phyloP scores from a whole-genome alignment of 2,888 invertebrate genomes.

The Holacanthella duospinosa region DNA sequence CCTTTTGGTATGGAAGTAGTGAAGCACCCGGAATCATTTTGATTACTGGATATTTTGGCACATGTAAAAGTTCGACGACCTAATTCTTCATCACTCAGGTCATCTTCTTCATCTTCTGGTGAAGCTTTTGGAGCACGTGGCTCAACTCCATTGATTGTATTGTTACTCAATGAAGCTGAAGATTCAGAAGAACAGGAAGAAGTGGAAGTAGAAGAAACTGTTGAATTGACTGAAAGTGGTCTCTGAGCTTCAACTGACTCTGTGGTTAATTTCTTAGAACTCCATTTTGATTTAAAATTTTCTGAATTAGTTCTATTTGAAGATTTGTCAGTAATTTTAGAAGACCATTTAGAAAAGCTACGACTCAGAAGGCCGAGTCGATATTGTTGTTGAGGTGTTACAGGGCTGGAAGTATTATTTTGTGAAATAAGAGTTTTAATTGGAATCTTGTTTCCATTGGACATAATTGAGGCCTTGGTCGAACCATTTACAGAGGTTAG shows the following conservation, averaged over 20 bases:
- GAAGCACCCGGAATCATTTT: constrained; percentile 33
- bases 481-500: not conserved
- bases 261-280: not conserved
- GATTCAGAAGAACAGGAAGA: constrained; percentile 41
- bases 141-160: constrained; percentile 44
- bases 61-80: constrained; percentile 13
- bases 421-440: not conserved
- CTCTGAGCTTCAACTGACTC: constrained; percentile 42
- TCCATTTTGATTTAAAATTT: not conserved
- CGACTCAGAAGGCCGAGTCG: constrained; percentile 20
- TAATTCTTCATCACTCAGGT: constrained; percentile 37
- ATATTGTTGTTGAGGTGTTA: constrained; percentile 13
- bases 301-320: not conserved
- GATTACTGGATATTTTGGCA: constrained; percentile 31
- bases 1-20: constrained; percentile 22
- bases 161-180: constrained; percentile 42
- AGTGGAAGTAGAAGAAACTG: constrained; percentile 51
- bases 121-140: constrained; percentile 79
- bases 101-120: constrained; percentile 54
- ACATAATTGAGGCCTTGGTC: not conserved
- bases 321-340: constrained; percentile 3
- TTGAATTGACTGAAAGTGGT: constrained; percentile 65
- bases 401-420: not conserved
- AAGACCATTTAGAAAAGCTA: constrained; percentile 21
- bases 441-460: not conserved